Evolutionary conservation across 2,888 invertebrate genomes (phyloP), one percentile per base, ranked within the genome.

Genomic region (Leucoma salicis): DNA sequence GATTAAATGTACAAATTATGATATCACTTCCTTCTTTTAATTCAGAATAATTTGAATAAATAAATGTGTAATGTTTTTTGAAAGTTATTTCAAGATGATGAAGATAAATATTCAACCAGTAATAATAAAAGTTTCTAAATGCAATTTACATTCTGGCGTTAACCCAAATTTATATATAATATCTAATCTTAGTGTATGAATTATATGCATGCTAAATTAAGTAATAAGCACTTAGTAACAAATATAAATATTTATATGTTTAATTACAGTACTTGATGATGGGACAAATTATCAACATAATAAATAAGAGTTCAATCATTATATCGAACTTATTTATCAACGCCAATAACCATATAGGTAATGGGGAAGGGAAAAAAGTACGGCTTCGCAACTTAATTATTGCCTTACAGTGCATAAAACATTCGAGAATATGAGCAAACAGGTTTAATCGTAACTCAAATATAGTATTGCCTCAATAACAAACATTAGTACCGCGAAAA

Each of bases 311-410:
- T n/a, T n/a, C n/a, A n/a, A n/a, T n/a, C n/a, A n/a, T n/a, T n/a
- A n/a, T n/a, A n/a, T n/a, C n/a, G n/a, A n/a, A n/a, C n/a, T n/a
- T n/a, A n/a, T n/a, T n/a, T 58, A 34, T 51, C 63, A 65, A 65
- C 75, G 76, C 70, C 70, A 74, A 52, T 58, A 43, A 29, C 12
- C 31, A 31, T 47, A 39, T 35, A 42, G 39, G 44, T 45, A 49
- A 52, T 57, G 57, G 61, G 64, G 66, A 65, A n/a, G 68, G 66
- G 68, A 65, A 69, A 67, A 69, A 66, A 49, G 46, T 76, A 75
- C 58, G 74, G 74, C 74, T 77, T 78, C 74, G n/a, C 38, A 41
- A 36, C 40, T 46, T 53, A 55, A 44, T 53, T 46, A 41, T 57
- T 54, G n/a, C 44, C 51, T 42, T 43, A 45, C 14, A 42, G 37